phyloP scores from a whole-genome alignment of 1,140 invertebrate species.

The Drosophila repletoides region DNA sequence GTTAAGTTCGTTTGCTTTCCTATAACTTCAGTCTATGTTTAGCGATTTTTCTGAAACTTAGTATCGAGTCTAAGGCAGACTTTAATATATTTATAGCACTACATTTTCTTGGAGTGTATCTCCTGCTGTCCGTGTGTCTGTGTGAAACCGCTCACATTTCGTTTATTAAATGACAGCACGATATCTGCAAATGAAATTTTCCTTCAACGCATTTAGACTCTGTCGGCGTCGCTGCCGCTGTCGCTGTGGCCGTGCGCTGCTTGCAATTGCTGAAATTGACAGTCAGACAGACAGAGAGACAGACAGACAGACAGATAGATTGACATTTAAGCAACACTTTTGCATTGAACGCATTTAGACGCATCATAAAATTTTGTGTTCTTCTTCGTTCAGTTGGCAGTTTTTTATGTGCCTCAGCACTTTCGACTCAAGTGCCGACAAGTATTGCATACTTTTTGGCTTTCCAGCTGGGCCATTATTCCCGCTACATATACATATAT shows the following conservation, averaged over 20 bases:
- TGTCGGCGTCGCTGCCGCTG: constrained; percentile 8
- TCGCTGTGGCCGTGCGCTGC: constrained; percentile 16
- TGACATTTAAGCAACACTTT: constrained; percentile 80
- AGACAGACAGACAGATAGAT: constrained; percentile 79
- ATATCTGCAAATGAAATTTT: constrained; percentile 82
- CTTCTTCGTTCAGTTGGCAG: not conserved
- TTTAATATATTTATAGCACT: too few species aligned
- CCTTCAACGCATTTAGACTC: constrained; percentile 74
- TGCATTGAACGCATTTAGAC: constrained; percentile 67
- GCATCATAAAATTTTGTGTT: constrained; percentile 75
- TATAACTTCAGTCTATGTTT: too few species aligned
- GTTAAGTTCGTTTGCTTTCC: too few species aligned
- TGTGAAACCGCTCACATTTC: constrained; percentile 61
- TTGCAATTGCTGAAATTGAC: constrained; percentile 78
- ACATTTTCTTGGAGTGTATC: too few species aligned
- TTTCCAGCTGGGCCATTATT: constrained; percentile 45
- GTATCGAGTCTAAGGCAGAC: too few species aligned
- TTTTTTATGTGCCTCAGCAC: constrained; percentile 66
- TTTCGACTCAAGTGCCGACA: constrained; percentile 50
- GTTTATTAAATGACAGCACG: constrained; percentile 82
- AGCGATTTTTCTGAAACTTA: too few species aligned
- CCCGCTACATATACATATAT: constrained; percentile 6
- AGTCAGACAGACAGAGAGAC: constrained; percentile 79
- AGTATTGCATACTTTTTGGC: constrained; percentile 68
- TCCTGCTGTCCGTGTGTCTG: constrained; percentile 21